Evolutionary conservation across 2,888 invertebrate genomes (phyloP).

Genomic region (Octodonta nipae): DNA sequence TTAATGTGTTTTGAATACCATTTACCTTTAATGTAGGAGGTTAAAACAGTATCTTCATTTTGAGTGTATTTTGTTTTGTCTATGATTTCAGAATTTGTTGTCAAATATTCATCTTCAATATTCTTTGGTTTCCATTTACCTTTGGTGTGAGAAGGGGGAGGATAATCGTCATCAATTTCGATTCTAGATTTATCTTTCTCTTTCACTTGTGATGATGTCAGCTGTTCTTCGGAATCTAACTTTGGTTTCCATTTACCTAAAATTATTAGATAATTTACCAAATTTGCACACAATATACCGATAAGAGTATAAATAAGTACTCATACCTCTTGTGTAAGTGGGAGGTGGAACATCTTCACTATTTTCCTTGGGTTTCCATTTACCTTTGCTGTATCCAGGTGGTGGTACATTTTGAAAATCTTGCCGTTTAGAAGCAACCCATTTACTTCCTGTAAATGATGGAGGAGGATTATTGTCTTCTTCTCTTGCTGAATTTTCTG

Average conservation of each 20-base stretch:
- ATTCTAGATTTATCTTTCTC: constrained; percentile 5
- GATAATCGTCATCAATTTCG: constrained; percentile 10
- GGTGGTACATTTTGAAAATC: constrained; percentile 14
- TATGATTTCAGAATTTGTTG: background rate
- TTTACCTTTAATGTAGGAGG: constrained; percentile 63
- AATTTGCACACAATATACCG: background rate
- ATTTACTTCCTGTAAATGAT: constrained; percentile 44
- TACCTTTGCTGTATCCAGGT: constrained; percentile 45
- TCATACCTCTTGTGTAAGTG: constrained; percentile 57
- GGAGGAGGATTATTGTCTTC: constrained; percentile 16
- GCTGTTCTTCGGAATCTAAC: constrained; percentile 9
- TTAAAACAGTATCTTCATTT: constrained; percentile 34
- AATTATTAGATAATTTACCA: no score
- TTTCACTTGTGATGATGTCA: no score
- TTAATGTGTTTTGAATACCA: constrained; percentile 45
- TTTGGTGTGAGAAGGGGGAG: constrained; percentile 54
- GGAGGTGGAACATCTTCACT: constrained; percentile 30
- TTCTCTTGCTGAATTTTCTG: constrained; percentile 7
- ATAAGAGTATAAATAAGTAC: background rate
- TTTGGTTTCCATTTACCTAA: constrained; percentile 49
- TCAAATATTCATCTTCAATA: background rate
- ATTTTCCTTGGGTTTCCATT: constrained; percentile 40
- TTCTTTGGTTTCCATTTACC: constrained; percentile 61
- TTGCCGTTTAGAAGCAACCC: constrained; percentile 33
- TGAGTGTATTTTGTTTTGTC: no score